Percentiles rank a stretch among this genome's conserved stretches.
Conservation (phyloP, 2,888 invertebrate genomes). For the Biston stratarius region DNA sequence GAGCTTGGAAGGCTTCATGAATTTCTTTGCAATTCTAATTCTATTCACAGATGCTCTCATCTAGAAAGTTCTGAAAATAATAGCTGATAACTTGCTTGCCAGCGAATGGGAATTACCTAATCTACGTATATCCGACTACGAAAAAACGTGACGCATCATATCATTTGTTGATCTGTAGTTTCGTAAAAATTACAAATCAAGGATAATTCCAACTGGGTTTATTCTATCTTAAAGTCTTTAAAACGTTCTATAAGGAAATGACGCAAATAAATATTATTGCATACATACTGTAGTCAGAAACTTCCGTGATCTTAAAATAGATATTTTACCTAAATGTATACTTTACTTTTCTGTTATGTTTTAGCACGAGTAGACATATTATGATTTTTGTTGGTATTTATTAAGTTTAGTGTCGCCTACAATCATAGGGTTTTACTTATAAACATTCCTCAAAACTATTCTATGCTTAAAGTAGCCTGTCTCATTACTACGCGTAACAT, state of each 20-base stretch:
- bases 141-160: neutral
- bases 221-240: neutral
- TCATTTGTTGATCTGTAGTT: neutral
- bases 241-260: constrained; percentile 5
- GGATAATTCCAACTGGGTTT: neutral
- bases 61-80: neutral
- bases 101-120: neutral
- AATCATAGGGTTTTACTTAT: neutral
- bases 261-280: neutral
- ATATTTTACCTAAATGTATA: neutral
- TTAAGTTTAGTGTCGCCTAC: no score
- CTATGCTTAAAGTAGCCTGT: no score
- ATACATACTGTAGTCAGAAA: neutral
- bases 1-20: no score
- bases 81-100: neutral
- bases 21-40: no score
- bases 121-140: neutral
- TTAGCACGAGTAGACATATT: no score
- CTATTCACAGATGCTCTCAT: no score
- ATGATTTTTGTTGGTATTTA: no score
- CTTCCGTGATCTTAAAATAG: constrained; percentile 6
- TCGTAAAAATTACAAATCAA: neutral
- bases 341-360: no score
- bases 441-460: neutral
- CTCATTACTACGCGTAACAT: no score